Conservation (phyloP, 2,797 vertebrate species). For the Cichlasoma orientale region DNA sequence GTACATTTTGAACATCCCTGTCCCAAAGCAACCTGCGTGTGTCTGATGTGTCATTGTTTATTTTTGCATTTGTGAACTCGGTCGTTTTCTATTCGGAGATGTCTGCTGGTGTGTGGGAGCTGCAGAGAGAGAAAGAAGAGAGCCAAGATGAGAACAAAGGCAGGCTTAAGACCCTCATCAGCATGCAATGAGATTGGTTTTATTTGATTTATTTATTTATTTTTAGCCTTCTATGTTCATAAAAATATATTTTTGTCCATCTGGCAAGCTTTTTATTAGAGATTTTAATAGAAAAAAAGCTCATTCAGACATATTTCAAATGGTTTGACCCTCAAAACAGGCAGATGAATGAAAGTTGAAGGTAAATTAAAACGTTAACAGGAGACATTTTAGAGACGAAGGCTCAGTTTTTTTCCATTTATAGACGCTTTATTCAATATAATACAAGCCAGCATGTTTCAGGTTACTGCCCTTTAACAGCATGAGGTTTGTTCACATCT, state of each 20-base stretch:
- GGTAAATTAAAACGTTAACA: constrained; percentile 1
- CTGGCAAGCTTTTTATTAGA: neutral
- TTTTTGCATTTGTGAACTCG: constrained; percentile 10
- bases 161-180: constrained; percentile 8
- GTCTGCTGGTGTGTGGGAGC: constrained; percentile 43
- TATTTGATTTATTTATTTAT: neutral
- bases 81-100: constrained; percentile 27
- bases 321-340: neutral
- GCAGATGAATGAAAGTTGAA: neutral
- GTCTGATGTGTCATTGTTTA: constrained; percentile 16
- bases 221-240: neutral
- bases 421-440: neutral
- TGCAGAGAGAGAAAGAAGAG: constrained; percentile 5
- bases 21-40: neutral
- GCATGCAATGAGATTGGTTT: neutral
- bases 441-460: neutral
- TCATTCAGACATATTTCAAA: neutral
- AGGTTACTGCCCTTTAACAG: neutral
- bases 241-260: neutral
- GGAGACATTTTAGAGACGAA: neutral
- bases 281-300: neutral
- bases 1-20: neutral
- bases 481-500: neutral
- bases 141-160: constrained; percentile 48
- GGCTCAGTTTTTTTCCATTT: neutral